phyloP scores from a whole-genome alignment of 2,113 vertebrate species.

The Lynx canadensis region DNA sequence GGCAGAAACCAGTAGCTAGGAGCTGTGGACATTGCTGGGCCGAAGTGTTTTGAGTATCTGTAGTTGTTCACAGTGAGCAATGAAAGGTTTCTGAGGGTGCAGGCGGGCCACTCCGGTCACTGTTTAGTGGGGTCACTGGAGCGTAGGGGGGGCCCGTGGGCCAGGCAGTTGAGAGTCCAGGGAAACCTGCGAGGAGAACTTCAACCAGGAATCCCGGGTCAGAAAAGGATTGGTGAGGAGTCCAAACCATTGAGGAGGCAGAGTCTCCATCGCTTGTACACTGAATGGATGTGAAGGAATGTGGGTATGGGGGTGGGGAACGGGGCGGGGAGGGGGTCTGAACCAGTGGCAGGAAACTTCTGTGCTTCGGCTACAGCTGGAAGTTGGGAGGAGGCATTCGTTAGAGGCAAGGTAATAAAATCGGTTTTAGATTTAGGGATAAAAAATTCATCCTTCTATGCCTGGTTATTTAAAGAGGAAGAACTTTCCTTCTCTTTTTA shows the following conservation, averaged over 20 bases:
- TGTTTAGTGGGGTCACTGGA: neutral
- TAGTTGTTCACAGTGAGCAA: neutral
- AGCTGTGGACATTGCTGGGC: neutral
- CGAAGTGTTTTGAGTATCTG: neutral
- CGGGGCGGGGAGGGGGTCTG: neutral
- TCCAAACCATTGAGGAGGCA: neutral
- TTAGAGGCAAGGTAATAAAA: neutral
- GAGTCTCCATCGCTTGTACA: neutral
- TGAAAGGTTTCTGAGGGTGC: neutral
- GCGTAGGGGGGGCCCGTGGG: neutral
- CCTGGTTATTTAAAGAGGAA: conserved; percentile 68
- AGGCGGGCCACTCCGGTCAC: neutral
- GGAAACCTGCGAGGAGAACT: neutral
- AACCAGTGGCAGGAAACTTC: neutral
- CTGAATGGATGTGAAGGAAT: neutral
- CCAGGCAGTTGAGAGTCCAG: neutral
- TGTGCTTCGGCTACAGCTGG: neutral
- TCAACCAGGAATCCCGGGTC: neutral
- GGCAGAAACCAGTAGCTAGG: neutral
- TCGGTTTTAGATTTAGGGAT: conserved; percentile 43
- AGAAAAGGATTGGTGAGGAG: neutral
- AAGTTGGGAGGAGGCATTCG: neutral
- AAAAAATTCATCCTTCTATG: conserved; percentile 49
- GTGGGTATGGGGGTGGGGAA: neutral
- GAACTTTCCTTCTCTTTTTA: conserved; percentile 69